A percentile compares a stretch with the other conserved stretches of the same genome.
phyloP scores from a whole-genome alignment of 1,140 invertebrate genomes.

The Plodia interpunctella region DNA sequence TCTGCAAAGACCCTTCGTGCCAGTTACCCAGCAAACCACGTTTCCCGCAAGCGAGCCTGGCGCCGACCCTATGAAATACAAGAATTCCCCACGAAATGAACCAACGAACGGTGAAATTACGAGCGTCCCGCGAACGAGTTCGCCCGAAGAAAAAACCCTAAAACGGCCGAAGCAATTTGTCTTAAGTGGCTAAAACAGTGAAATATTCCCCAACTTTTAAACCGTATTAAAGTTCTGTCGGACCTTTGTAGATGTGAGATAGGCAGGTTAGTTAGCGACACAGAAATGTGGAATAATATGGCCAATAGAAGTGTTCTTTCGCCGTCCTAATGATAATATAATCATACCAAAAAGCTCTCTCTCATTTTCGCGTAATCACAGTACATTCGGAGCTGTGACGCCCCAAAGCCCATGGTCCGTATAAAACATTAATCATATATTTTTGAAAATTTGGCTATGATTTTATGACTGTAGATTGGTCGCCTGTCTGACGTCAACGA shows the following conservation, averaged over 20 bases:
- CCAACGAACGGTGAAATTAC: conserved; percentile 52
- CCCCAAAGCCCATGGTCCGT: too few relatives aligned
- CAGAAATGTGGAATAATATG: too few relatives aligned
- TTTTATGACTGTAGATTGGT: too few relatives aligned
- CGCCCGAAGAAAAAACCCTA: conserved; percentile 34
- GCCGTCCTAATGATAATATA: too few relatives aligned
- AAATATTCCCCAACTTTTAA: conserved; percentile 62
- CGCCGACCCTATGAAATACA: conserved; percentile 11
- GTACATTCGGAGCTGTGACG: too few relatives aligned
- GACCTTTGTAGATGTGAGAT: conserved; percentile 42
- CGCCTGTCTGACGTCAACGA: too few relatives aligned
- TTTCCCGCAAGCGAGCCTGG: conserved; percentile 5
- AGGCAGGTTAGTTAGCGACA: conserved; percentile 29
- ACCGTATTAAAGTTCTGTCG: conserved; percentile 55
- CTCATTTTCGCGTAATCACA: too few relatives aligned
- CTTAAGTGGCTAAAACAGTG: conserved; percentile 64
- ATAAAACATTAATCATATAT: too few relatives aligned
- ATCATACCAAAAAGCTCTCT: too few relatives aligned
- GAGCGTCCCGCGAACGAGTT: conserved; percentile 21
- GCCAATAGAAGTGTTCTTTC: too few relatives aligned
- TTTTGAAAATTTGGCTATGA: too few relatives aligned
- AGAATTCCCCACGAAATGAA: conserved; percentile 12
- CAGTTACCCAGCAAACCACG: background rate
- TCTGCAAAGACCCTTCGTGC: background rate
- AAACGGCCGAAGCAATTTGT: conserved; percentile 58